Evolutionary conservation across 2,797 vertebrate genomes (phyloP).

Genomic region (Aeoliscus strigatus): DNA sequence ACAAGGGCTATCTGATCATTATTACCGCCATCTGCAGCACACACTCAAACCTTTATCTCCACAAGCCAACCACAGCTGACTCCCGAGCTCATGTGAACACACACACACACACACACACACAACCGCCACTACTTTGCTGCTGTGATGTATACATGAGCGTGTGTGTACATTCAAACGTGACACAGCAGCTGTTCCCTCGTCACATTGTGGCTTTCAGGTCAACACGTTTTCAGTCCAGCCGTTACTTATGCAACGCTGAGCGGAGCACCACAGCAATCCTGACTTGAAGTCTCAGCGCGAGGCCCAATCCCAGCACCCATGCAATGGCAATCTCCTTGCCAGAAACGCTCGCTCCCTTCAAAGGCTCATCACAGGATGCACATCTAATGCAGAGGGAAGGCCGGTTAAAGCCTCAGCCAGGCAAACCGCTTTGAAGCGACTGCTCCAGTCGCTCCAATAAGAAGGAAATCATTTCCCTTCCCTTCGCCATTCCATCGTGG

Average conservation of each 20-base stretch:
- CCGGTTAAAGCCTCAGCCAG: conserved; percentile 61
- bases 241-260: conserved; percentile 47
- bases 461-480: conserved; percentile 66
- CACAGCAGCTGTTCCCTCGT: conserved; percentile 54
- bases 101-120: conserved; percentile 13
- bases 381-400: conserved; percentile 69
- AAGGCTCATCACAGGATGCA: conserved; percentile 70
- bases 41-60: conserved; percentile 65
- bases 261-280: neutral
- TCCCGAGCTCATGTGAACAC: conserved; percentile 35
- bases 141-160: conserved; percentile 16
- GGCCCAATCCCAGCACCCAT: conserved; percentile 28
- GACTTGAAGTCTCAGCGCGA: conserved; percentile 1
- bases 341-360: conserved; percentile 62
- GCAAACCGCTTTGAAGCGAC: conserved; percentile 64
- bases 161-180: conserved; percentile 37
- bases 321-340: conserved; percentile 52
- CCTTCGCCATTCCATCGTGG: conserved; percentile 48
- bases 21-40: conserved; percentile 70
- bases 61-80: conserved; percentile 65
- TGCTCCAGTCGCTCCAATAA: conserved; percentile 42
- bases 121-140: conserved; percentile 31
- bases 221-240: conserved; percentile 42
- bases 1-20: conserved; percentile 72
- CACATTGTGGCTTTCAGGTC: conserved; percentile 50